Evolutionary conservation across 1,140 invertebrate species (phyloP).

Genomic region (Caenorhabditis inopinata): DNA sequence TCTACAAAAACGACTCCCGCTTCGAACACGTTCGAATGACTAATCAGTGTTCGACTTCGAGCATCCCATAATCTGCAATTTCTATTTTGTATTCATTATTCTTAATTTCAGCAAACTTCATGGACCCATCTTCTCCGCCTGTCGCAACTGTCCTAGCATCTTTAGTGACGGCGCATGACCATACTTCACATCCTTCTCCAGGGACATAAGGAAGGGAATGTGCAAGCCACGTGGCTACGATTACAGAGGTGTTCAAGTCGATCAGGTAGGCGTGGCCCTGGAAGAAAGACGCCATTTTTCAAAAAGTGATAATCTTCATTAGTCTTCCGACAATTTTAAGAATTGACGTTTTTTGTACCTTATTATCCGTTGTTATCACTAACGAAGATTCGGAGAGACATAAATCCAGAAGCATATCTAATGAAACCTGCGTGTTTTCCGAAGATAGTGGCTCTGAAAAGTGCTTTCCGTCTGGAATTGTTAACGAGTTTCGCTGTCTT

Average conservation of each 20-base stretch:
- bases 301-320: too few relatives aligned
- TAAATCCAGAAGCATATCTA: slow-evolving; percentile 13
- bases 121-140: not conserved
- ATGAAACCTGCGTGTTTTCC: not conserved
- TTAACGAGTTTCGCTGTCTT: too few relatives aligned
- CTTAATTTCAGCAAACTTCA: not conserved
- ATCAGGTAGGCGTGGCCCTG: slow-evolving; percentile 10
- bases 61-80: not conserved
- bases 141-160: not conserved
- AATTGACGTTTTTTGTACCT: not conserved
- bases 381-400: not conserved
- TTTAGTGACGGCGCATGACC: not conserved
- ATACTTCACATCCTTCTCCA: slow-evolving; percentile 4
- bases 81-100: too few relatives aligned
- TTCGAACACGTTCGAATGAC: not conserved
- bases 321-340: too few relatives aligned
- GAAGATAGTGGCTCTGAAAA: not conserved
- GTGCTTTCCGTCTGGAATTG: too few relatives aligned
- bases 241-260: not conserved
- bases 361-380: not conserved
- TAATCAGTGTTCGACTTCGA: not conserved
- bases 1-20: slow-evolving; percentile 11
- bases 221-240: not conserved
- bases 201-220: slow-evolving; percentile 1
- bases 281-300: not conserved